Base-by-base conservation (phyloP, 2,888 invertebrate genomes). In the Chirona hameri region DNA sequence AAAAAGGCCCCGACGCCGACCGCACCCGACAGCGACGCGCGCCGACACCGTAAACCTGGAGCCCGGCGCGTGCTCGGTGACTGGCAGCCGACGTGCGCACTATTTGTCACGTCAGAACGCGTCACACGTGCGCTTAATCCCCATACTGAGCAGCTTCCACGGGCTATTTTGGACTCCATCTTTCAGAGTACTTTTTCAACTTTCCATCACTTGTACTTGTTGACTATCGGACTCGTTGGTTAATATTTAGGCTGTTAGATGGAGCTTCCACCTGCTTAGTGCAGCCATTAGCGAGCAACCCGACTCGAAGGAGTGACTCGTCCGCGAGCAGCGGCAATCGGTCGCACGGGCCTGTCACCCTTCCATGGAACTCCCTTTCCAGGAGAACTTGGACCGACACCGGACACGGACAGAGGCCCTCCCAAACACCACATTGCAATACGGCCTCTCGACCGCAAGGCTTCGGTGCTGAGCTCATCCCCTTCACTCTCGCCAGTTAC, bases 171-270 rank as follows among this genome's bases (percentile, higher is more conserved):
- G 90, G 89, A 89, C 89, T 89, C 89, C n/a, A n/a, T n/a, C 91
- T 90, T 91, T 91, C 91, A 91, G 91, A 91, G 91, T 91, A 89
- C 91, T 92, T 91, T 91, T 39, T 90, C 91, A 91, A 88, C 91
- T 92, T 92, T 92, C 91, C 91, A 90, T 92, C 91, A 90, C 91
- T 91, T 91, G 91, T 91, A 91, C 91, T 91, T 91, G 82, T 83
- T 90, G 89, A 90, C 91, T 91, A 91, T 92, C 91, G 91, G 91
- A 90, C 90, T 91, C 90, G 89, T 89, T 89, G 90, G 88, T 88
- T 86, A 89, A 89, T 91, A 91, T 91, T 91, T 91, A 90, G 7
- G 89, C 88, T 88, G n/a, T 90, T 90, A 87, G 88, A 87, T 87
- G 88, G 88, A 88, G 89, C 90, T 91, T 39, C 91, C 91, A 90